Conservation (phyloP, 2,113 vertebrate species). For the pig (Sus scrofa) region DNA sequence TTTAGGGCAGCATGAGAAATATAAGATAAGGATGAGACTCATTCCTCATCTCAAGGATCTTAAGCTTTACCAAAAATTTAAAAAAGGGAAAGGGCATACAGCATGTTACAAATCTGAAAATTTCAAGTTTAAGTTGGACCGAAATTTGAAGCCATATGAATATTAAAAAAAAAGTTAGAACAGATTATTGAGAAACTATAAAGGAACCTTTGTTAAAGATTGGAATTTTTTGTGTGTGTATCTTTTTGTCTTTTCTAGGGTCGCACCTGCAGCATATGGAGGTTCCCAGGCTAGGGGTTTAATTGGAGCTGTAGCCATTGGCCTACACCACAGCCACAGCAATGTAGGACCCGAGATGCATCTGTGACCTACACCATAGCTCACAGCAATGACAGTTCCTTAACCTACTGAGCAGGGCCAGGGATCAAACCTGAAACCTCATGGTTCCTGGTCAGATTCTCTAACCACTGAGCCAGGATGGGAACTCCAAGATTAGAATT, state of each 20-base stretch:
- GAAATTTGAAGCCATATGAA: neutral
- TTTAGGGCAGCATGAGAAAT: neutral
- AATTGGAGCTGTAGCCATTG: too few relatives aligned
- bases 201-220: neutral
- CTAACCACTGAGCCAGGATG: too few relatives aligned
- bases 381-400: too few relatives aligned
- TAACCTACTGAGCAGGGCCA: too few relatives aligned
- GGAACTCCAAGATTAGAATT: neutral
- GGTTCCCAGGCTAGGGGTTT: too few relatives aligned
- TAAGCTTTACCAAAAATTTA: neutral
- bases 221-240: neutral
- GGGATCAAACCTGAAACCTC: too few relatives aligned
- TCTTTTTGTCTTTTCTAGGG: too few relatives aligned
- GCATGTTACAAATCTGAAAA: neutral
- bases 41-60: neutral
- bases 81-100: rapidly evolving
- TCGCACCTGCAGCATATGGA: too few relatives aligned
- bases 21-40: neutral
- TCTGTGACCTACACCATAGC: too few relatives aligned
- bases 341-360: too few relatives aligned
- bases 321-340: too few relatives aligned
- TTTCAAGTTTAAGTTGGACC: neutral
- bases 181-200: neutral
- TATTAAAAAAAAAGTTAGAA: neutral
- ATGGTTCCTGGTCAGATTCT: too few relatives aligned